Evolutionary conservation across 2,797 vertebrate species (phyloP), one percentile per base, ranked within the genome.

Genomic region (Manis javanica): DNA sequence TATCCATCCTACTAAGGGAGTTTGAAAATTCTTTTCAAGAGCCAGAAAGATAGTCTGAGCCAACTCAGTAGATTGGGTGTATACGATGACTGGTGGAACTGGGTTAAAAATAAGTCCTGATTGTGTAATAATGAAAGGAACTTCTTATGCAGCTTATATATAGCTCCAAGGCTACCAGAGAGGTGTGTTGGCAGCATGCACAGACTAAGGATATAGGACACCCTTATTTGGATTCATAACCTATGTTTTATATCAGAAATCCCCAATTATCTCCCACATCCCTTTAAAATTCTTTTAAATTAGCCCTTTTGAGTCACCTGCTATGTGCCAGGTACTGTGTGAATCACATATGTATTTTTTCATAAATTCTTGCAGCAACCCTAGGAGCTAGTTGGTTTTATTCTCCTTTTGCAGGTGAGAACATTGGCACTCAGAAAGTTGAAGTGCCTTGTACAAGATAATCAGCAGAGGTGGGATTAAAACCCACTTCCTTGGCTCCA

Each of bases 381-480:
- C 16, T 79, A 55, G 69, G 46, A 94, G 59, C 72, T 59, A 49
- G 75, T 53, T 59, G 51, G 26, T 69, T 96, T 85, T 85, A 74
- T 77, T 78, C 23, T 95, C n/a, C 42, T 92, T 92, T 95, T 87
- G 26, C 68, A 85, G 59, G 84, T 85, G 53, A 94, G 92, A 82
- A 51, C 92, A 85, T 51, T 83, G 46, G 53, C 64, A 59, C 72
- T 53, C n/a, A 77, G 63, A 77, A 91, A 85, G 69, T 23, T 81
- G 84, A 85, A 85, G 49, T 95, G 71, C 31, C 68, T 72, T 96
- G 55, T 91, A 66, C 75, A 72, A 94, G 51, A 71, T 81, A 69
- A 95, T 39, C 63, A 63, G 15, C 55, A 95, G 46, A 94, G 49
- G 55, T 90, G 37, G 66, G 64, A 90, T 93, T 81, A 84, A 94